Base-by-base conservation (phyloP, 2,113 vertebrate genomes). In the Thymallus thymallus region DNA sequence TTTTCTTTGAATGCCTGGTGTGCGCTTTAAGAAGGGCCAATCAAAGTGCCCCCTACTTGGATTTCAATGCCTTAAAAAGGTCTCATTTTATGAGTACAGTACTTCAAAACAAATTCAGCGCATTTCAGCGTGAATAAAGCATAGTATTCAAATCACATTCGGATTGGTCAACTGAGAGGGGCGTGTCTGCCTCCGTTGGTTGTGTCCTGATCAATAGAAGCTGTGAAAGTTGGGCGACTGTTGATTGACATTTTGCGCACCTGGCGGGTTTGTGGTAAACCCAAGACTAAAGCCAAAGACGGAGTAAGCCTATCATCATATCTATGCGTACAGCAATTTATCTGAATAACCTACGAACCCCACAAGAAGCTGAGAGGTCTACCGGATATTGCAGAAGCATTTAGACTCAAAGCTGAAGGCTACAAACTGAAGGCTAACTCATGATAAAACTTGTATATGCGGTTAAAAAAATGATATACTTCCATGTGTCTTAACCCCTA, bases 11-110 rank as follows among this genome's bases (percentile, higher is more conserved):
- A 91, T 90, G 84, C 87, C 82, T 61, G 65, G 84, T 90, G 89
- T 90, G 88, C 85, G 80, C 85, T 85, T 89, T 77, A 81, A 83
- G 84, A 82, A 78, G 80, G 78, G 80, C 76, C 79, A 82, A 82
- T 80, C 87, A 79, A 81, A 79, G 85, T 76, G 75, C 81, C 81
- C 69, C 76, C 84, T 87, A 86, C 87, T 83, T 85, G 86, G 88
- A 86, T 89, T 87, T 89, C 88, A 90, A 87, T 90, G 89, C 86
- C 84, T 79, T 87, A 60, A 68, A 85, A 90, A 90, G 85, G 86
- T 89, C 91, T 91, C 90, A 92, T 91, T 92, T 89, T 76, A 92
- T 91, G 91, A 93, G 91, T 90, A 92, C 91, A 93, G 91, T 92
- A 88, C 91, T 91, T 86, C 85, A 87, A 87, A 89, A 80, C 82